Evolutionary conservation across 1,140 invertebrate species (phyloP).

Genomic region (Drosophila subpulchrella): DNA sequence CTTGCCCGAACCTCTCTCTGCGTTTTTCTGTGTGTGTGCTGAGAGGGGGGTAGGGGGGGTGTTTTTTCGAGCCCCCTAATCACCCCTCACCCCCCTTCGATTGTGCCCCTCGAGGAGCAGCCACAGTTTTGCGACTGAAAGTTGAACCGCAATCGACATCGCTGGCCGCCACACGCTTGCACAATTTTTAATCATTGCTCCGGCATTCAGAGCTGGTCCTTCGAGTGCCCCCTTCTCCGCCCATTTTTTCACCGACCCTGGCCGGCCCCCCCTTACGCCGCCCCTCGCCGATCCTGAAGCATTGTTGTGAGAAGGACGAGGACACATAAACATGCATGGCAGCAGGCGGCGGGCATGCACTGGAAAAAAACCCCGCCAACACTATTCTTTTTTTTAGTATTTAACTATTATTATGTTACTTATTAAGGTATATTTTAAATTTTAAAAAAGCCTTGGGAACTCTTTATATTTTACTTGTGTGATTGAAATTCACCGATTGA

Average conservation of each 20-base stretch:
- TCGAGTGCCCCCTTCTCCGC: constrained; percentile 7
- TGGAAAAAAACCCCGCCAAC: neutral
- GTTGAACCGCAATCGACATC: constrained; percentile 52
- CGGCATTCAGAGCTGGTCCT: constrained; percentile 46
- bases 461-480: too few species aligned
- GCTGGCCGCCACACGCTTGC: constrained; percentile 62
- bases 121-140: constrained; percentile 37
- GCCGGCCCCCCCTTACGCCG: neutral
- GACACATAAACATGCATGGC: constrained; percentile 77
- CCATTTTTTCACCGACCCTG: neutral
- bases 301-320: constrained; percentile 63
- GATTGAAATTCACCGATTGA: too few species aligned
- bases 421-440: too few species aligned
- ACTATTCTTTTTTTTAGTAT: neutral
- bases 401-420: too few species aligned
- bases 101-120: constrained; percentile 1
- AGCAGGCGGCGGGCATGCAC: constrained; percentile 34
- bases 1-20: constrained; percentile 12
- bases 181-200: constrained; percentile 80
- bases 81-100: neutral
- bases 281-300: constrained; percentile 22
- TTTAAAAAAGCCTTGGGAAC: too few species aligned
- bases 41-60: neutral
- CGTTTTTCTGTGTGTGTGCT: neutral
- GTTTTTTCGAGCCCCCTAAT: neutral